Base-by-base conservation (phyloP, 2,113 vertebrate species). In the Eleginops maclovinus region DNA sequence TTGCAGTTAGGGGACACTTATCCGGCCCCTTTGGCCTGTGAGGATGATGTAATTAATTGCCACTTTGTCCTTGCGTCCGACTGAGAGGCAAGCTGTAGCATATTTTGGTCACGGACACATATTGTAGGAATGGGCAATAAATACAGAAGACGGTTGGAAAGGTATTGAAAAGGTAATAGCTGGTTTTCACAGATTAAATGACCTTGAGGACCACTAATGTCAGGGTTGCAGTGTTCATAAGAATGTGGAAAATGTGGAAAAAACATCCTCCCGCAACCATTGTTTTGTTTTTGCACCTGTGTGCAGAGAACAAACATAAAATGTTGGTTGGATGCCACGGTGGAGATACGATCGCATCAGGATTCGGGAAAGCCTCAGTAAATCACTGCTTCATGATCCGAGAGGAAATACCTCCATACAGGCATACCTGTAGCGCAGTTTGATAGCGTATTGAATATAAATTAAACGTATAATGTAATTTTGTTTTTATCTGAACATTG, bases 31-130 rank as follows among this genome's bases (percentile, higher is more conserved):
- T 73, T 44, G 65, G 51, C 53, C 61, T 15, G 8, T 9, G 47
- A 84, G 68, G 77, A 82, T 87, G 88, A 88, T 83, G 88, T 81
- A 47, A 88, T 73, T 80, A 77, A 86, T 72, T 83, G 60, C 63
- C 61, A 62, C 85, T 72, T 64, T 54, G 56, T 68, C 64, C 71
- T 67, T 21, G 28, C 59, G 64, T 61, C 50, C 13, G 21, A 19
- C 61, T 68, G 68, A 68, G 64, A 70, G 19, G 64, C 24, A 68
- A 47, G 50, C 72, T 31, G 53, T 53, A 72, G 66, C 61, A 47
- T 79, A 47, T 56, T 21, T 36, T 58, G 40, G 19, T 74, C 71
- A 64, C n/a, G 46, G 69, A 50, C 64, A 36, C 70, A 64, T 59
- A n/a, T 4, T 54, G 67, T 22, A 60, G 53, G 40, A 17, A 78